These are phyloP conservation scores for Lophochroa leadbeateri DNA, from an alignment of 2,113 vertebrate species.

Conservation along the genomic window DNA sequence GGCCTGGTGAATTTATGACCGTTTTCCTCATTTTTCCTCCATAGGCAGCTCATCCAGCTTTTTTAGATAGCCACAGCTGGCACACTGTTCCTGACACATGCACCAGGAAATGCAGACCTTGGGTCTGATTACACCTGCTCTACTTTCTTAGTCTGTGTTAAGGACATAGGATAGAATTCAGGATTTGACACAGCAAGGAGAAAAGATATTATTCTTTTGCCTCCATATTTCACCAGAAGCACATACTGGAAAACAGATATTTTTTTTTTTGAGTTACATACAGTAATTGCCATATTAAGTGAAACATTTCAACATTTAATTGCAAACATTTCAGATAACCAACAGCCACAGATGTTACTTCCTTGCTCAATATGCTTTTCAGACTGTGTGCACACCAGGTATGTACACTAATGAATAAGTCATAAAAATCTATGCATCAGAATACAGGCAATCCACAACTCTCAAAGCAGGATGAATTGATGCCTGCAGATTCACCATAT, in stretches of 20 bases:
- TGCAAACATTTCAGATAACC: neutral
- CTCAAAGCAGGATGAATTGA: neutral
- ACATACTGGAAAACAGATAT: neutral
- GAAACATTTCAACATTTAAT: neutral
- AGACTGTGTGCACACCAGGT: neutral
- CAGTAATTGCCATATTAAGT: neutral
- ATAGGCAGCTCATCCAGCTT: neutral
- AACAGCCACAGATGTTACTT: neutral
- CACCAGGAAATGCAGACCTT: neutral
- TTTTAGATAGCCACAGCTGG: neutral
- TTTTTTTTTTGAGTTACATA: neutral
- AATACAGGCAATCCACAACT: neutral
- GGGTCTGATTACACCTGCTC: neutral
- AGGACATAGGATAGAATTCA: neutral
- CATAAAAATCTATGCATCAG: neutral
- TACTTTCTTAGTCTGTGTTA: neutral
- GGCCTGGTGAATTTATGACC: neutral
- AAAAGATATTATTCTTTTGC: neutral
- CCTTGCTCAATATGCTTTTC: neutral
- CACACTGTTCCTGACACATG: neutral
- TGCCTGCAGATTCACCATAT: neutral
- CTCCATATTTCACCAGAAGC: neutral
- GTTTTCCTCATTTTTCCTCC: neutral
- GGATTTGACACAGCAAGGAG: neutral
- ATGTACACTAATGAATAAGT: neutral